Base-by-base conservation (phyloP, 2,888 invertebrate genomes). In the Macrophya annulata region DNA sequence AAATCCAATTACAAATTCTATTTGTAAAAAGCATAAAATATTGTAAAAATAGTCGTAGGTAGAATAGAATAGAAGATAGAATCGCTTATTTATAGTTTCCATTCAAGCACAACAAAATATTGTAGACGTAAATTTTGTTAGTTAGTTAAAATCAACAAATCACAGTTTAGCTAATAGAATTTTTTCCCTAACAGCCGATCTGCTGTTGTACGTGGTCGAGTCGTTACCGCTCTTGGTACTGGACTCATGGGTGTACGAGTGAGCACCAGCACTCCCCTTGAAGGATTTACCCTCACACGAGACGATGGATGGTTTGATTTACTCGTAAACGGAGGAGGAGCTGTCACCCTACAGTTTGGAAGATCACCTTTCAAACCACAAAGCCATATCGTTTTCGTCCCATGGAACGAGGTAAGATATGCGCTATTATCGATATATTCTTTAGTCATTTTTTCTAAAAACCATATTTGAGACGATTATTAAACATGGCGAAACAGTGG, bases 281-380 rank as follows among this genome's bases (percentile, higher is more conserved):
- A 99, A 95, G 99, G 99, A 17, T 99, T 99, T 94, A 99, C 99
- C 0, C 94, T 98, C 86, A 98, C 98, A 4, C 95, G 98, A 86
- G 98, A 98, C 88, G 98, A 98, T 90, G 98, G 98, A 81, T 98
- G 98, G 98, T 99, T 99, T 94, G 99, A 99, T 94, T 95, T 99
- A 82, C 95, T 99, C 92, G 99, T 99, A 21, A 99, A 99, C 94
- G 99, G 99, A n/a, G 99, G 99, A 0, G 99, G 99, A 0, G 98
- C 99, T 0, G 98, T 99, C 3, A 98, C 98, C 0, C 94, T 99
- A 82, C 98, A 98, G 93, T 99, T 99, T 92, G 98, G 99, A 85
- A 95, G 98, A 86, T 97, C 98, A 68, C 98, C 98, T 1, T 98
- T 98, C 94, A 96, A 97, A 87, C 96, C 98, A 1, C 97, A 98